phyloP scores from a whole-genome alignment of 2,797 vertebrate species.

The Centropyge bicolor region DNA sequence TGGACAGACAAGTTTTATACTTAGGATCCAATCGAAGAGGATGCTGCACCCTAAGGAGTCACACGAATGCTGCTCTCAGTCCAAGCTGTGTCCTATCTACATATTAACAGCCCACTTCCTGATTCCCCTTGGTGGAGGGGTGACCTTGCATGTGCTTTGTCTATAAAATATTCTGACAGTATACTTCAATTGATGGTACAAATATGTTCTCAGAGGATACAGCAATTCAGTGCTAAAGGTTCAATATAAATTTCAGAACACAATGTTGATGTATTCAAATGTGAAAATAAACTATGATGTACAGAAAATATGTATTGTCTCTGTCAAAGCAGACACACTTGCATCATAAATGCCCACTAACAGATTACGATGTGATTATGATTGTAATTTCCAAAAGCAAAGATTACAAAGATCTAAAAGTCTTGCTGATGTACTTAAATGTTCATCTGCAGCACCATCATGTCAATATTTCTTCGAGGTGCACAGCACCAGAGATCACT shows the following conservation, averaged over 20 bases:
- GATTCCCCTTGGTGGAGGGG: conserved; percentile 11
- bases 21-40: neutral
- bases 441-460: neutral
- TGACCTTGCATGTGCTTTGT: conserved; percentile 35
- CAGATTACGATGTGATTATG: neutral
- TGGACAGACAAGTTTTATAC: conserved; percentile 9
- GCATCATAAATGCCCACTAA: neutral
- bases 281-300: neutral
- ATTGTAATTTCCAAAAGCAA: neutral
- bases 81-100: conserved; percentile 33
- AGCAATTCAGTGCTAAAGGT: neutral
- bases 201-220: neutral
- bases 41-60: conserved; percentile 28
- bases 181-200: neutral
- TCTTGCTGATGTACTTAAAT: neutral
- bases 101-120: conserved; percentile 47
- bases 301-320: neutral
- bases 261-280: neutral
- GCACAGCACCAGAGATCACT: neutral
- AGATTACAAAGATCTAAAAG: neutral
- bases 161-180: conserved; percentile 11
- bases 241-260: neutral
- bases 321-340: neutral
- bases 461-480: neutral
- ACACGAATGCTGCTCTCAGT: conserved; percentile 29